Evolutionary conservation across 2,113 vertebrate species (phyloP), one percentile per base, ranked within the genome.

Genomic region (Tapirus terrestris): DNA sequence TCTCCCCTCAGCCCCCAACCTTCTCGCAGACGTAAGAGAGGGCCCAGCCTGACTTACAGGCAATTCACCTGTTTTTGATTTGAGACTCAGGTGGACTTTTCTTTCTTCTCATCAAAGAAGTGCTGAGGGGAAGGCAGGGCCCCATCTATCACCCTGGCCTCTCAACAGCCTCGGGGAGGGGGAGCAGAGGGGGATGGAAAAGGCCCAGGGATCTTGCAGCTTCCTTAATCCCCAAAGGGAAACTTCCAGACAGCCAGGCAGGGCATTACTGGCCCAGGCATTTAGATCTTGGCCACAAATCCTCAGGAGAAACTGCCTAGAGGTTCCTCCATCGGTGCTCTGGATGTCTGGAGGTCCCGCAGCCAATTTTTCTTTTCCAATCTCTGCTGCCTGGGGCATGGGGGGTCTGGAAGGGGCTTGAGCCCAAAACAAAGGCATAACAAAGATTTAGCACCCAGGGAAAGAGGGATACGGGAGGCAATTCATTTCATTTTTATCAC

Each of bases 21-120:
- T 96, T 96, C 65, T 83, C 33, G 10, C 65, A 97, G 94, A 97
- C 94, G 95, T 85, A 20, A 67, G 89, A 91, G 92, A 92, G 65
- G 94, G 89, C 94, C 93, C 87, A 91, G 97, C 27, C 92, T 90
- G 85, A 94, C 94, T 91, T 87, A 80, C 53, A 97, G 76, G 84
- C 83, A 73, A 96, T 97, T 97, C 97, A 97, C 98, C 97, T 98
- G 98, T 95, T 98, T 98, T 98, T 98, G 87, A 98, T 98, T 97
- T 97, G 97, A 97, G 92, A 92, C 82, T 98, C 97, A 98, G 98
- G 97, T 98, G 97, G 95, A 97, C 95, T 91, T 97, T 96, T 96
- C 96, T 98, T 96, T 98, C 90, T 96, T 97, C 96, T 97, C 95
- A 97, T 97, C 96, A 97, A 97, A 97, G 96, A 97, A 96, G 91